Percentiles rank a stretch among this genome's conserved stretches.
phyloP scores from a whole-genome alignment of 2,797 vertebrate species.

The Falco novaeseelandiae region DNA sequence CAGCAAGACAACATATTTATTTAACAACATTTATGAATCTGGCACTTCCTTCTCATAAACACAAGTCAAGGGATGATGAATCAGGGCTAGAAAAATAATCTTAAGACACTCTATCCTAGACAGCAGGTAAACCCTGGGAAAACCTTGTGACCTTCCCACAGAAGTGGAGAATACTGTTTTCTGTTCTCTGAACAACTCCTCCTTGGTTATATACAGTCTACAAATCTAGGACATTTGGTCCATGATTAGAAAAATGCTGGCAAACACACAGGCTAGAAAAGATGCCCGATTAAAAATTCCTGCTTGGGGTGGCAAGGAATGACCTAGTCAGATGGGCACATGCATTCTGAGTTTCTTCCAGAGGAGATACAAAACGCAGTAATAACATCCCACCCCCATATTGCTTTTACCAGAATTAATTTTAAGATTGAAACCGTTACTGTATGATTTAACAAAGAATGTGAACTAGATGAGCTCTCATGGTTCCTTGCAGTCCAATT shows the following conservation, averaged over 20 bases:
- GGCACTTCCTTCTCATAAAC: not conserved
- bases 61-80: not conserved
- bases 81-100: not conserved
- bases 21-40: not conserved
- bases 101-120: not conserved
- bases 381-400: not conserved
- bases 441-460: not conserved
- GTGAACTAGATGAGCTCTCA: not conserved
- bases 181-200: not conserved
- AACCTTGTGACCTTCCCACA: slow-evolving; percentile 18
- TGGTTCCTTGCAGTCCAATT: not conserved
- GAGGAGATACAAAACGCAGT: not conserved
- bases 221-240: not conserved
- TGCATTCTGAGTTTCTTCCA: not conserved
- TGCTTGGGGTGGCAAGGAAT: not conserved
- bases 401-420: not conserved
- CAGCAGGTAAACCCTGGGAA: not conserved
- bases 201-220: not conserved
- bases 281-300: not conserved
- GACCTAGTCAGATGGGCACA: not conserved
- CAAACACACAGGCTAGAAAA: not conserved
- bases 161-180: not conserved
- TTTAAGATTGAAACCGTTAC: not conserved
- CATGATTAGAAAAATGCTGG: not conserved
- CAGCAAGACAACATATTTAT: not conserved